Conservation (phyloP, 2,888 invertebrate genomes). For the Prosapia bicincta region DNA sequence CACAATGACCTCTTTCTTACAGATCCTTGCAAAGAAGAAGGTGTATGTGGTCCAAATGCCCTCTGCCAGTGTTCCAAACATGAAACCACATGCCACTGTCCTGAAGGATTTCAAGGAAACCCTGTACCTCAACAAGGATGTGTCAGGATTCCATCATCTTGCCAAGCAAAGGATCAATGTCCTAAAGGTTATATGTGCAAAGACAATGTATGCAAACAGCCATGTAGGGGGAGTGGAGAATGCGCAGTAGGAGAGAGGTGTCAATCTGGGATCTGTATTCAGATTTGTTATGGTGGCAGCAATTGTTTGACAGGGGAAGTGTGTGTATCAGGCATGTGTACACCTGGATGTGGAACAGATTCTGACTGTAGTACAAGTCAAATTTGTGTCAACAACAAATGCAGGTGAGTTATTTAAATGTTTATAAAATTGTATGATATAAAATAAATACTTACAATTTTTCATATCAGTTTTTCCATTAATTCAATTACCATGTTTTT, state of each 20-base stretch:
- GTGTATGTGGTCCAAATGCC: constrained; percentile 81
- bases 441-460: background rate
- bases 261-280: constrained; percentile 70
- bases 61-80: constrained; percentile 73
- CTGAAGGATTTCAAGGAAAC: constrained; percentile 80
- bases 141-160: constrained; percentile 71
- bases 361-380: constrained; percentile 76
- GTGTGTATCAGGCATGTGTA: constrained; percentile 76
- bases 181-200: constrained; percentile 73
- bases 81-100: constrained; percentile 73
- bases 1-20: too few species aligned
- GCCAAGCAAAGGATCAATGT: constrained; percentile 66
- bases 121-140: constrained; percentile 88
- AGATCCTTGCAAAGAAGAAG: constrained; percentile 74
- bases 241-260: constrained; percentile 87
- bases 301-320: constrained; percentile 89
- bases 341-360: constrained; percentile 77
- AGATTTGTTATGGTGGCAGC: constrained; percentile 84
- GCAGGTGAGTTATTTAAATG: constrained; percentile 49
- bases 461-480: constrained; percentile 4
- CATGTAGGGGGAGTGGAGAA: constrained; percentile 66
- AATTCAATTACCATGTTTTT: too few species aligned
- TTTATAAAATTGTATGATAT: too few species aligned
- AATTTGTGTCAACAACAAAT: constrained; percentile 69
- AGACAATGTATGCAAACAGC: constrained; percentile 71